Base-by-base conservation (phyloP, 2,113 vertebrate species). In the Ceyx melanurus region DNA sequence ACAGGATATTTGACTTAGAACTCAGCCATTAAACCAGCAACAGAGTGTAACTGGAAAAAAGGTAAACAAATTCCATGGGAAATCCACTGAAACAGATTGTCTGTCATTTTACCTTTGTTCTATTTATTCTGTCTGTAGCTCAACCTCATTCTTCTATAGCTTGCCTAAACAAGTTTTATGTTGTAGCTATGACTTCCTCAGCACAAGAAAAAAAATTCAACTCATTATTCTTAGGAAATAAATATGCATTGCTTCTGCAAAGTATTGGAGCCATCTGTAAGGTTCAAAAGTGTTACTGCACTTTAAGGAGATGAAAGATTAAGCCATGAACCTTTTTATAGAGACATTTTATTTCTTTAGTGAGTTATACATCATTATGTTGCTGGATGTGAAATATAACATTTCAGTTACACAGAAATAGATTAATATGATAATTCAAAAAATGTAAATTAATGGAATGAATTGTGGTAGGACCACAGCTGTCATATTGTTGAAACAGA, bases 141-240 rank as follows among this genome's bases (percentile, higher is more conserved):
- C 75, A 94, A 89, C 67, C 78, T 90, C 89, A 95, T 92, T 95
- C 96, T 96, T 93, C 87, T 93, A 42, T 3, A 2, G 35, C 91
- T 82, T 96, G 91, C 89, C 84, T 93, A 89, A 94, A 96, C 87
- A 92, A 85, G 91, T 94, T 93, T 61, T 54, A 46, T 10, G 61
- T 43, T 85, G 31, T 79, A 91, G 35, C 15, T 93, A 71, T 5
- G 40, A 80, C 40, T 95, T 95, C 71, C 51, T 93, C 50, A 40
- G 48, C 35, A 16, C 18, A 71, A 71, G 18, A 86, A 42, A 90
- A 78, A 86, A 89, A 67, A 21, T 85, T 82, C 58, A 74, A 6
- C 25, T 92, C 18, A 4, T 85, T 87, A 70, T 57, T 92, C 83
- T 94, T 67, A 33, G 29, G 4, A 11, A 22, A n/a, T 58, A 61